These are phyloP conservation scores for Pandemis heparana DNA, from an alignment of 2,888 invertebrate genomes.

Conservation along the genomic window DNA sequence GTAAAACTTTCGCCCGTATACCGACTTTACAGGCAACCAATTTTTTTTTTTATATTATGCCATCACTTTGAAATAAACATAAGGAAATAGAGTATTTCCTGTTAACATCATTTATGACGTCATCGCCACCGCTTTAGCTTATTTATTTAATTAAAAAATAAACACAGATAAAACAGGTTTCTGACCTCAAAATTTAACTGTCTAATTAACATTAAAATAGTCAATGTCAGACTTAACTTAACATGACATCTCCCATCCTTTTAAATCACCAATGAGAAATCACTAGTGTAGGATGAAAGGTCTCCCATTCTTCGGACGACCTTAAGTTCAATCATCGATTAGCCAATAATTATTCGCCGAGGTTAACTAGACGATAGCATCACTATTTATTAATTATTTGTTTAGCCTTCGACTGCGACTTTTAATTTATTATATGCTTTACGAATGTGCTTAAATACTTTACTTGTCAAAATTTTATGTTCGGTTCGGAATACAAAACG, in stretches of 20 bases:
- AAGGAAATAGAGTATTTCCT: too few species aligned
- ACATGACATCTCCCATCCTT: constrained; percentile 6
- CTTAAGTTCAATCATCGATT: constrained; percentile 42
- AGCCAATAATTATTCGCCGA: constrained; percentile 40
- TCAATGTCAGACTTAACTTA: background rate
- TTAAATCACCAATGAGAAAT: constrained; percentile 17
- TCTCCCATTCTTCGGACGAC: constrained; percentile 36
- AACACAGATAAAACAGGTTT: background rate
- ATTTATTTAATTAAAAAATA: background rate
- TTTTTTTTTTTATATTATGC: too few species aligned
- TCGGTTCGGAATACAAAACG: background rate
- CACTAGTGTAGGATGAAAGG: constrained; percentile 35
- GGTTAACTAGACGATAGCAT: constrained; percentile 32
- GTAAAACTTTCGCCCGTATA: too few species aligned
- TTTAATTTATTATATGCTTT: constrained; percentile 3
- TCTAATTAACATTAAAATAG: background rate
- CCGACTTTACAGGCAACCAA: too few species aligned
- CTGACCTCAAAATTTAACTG: background rate
- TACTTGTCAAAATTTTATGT: background rate
- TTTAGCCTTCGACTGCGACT: constrained; percentile 13
- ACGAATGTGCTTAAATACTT: background rate
- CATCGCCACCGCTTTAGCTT: background rate
- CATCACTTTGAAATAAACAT: too few species aligned
- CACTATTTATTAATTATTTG: constrained; percentile 31
- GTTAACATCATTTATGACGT: background rate